Evolutionary conservation across 1,140 invertebrate genomes (phyloP).

Genomic region (Harpegnathos saltator): DNA sequence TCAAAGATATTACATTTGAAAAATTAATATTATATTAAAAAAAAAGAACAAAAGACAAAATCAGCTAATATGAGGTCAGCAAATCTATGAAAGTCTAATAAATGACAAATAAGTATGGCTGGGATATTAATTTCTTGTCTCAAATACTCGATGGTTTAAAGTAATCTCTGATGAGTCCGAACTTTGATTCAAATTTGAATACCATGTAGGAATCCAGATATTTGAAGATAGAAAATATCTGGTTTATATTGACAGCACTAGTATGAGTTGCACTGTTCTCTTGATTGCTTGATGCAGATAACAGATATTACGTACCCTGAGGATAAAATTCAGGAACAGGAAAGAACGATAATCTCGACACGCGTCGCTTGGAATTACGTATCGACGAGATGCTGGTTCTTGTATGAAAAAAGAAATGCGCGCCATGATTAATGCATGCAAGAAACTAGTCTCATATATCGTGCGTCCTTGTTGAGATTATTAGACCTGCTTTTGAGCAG

Average conservation of each 20-base stretch:
- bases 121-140: too few species aligned
- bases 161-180: too few species aligned
- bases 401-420: constrained; percentile 5
- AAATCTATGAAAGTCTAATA: too few species aligned
- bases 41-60: too few species aligned
- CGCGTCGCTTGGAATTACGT: constrained; percentile 45
- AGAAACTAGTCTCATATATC: constrained; percentile 54
- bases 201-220: too few species aligned
- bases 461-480: constrained; percentile 13
- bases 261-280: not conserved
- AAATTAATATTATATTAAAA: too few species aligned
- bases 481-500: constrained; percentile 10
- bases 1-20: not conserved
- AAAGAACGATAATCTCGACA: constrained; percentile 33
- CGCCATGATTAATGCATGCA: constrained; percentile 55
- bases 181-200: too few species aligned
- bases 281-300: constrained; percentile 6
- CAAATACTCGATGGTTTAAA: too few species aligned
- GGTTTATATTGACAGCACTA: too few species aligned
- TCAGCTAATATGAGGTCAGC: too few species aligned
- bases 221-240: too few species aligned
- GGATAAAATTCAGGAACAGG: constrained; percentile 41
- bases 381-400: constrained; percentile 16
- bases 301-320: not conserved
- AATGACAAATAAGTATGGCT: too few species aligned